Percentiles rank a stretch among this genome's conserved stretches.
Evolutionary conservation across 2,113 vertebrate genomes (phyloP).

Genomic region (Nipponia nippon): DNA sequence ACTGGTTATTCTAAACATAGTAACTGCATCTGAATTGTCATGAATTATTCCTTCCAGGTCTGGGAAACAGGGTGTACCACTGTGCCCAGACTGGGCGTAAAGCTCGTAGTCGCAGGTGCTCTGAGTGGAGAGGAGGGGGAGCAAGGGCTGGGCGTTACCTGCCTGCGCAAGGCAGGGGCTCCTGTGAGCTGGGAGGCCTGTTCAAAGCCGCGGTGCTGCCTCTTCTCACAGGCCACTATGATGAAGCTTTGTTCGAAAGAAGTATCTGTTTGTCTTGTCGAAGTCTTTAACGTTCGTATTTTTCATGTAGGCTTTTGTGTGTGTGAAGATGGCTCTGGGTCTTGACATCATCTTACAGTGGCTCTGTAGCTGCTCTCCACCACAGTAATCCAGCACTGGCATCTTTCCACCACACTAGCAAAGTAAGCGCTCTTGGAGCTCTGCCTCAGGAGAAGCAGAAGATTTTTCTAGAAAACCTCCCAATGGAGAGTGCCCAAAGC

Average conservation of each 20-base stretch:
- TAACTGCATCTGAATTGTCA: not conserved
- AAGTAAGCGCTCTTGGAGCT: not conserved
- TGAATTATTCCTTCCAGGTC: not conserved
- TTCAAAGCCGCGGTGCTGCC: not conserved
- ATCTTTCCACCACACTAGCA: fast-evolving
- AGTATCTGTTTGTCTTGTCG: not conserved
- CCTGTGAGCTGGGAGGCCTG: not conserved
- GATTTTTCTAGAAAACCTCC: not conserved
- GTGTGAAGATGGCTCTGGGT: not conserved
- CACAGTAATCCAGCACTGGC: not conserved
- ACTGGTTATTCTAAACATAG: not conserved
- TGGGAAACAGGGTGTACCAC: fast-evolving
- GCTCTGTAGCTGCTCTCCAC: not conserved
- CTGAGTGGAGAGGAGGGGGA: not conserved
- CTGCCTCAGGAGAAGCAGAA: not conserved
- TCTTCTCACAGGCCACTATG: not conserved
- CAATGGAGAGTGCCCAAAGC: not conserved
- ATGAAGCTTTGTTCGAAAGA: not conserved
- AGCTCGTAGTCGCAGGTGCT: fast-evolving
- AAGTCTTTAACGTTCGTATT: not conserved
- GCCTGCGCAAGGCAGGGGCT: not conserved
- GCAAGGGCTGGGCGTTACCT: fast-evolving
- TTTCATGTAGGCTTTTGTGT: not conserved
- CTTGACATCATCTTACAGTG: not conserved
- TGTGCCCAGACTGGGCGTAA: not conserved